Conservation (phyloP, 1,140 invertebrate species). For the Apis dorsata region DNA sequence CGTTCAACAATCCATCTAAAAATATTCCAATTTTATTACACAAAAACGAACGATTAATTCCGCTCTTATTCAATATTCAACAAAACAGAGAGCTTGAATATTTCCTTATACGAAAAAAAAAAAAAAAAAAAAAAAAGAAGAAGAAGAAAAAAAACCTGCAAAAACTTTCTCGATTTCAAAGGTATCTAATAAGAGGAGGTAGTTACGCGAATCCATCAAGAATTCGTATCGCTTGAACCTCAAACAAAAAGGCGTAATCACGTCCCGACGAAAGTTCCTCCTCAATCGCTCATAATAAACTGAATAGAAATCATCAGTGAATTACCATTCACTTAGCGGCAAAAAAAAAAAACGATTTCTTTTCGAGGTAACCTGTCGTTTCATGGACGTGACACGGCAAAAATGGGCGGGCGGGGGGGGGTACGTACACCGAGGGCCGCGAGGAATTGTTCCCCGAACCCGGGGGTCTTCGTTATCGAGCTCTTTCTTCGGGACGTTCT, state of each 20-base stretch:
- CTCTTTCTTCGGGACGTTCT: slow-evolving; percentile 30
- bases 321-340: slow-evolving; percentile 11
- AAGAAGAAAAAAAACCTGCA: no score
- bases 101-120: no score
- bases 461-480: slow-evolving; percentile 36
- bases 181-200: no score
- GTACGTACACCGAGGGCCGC: no score
- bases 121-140: no score
- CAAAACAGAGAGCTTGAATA: no score
- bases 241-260: background rate
- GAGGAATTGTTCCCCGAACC: slow-evolving; percentile 27
- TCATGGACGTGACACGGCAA: slow-evolving; percentile 20
- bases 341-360: background rate
- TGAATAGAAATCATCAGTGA: background rate
- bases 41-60: no score
- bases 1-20: no score
- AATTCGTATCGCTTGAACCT: background rate
- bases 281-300: background rate
- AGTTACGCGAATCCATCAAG: no score
- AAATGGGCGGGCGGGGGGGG: background rate
- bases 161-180: no score
- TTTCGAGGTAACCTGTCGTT: slow-evolving; percentile 5
- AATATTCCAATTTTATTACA: no score
- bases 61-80: no score
- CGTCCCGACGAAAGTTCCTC: background rate